Evolutionary conservation across 2,113 vertebrate genomes (phyloP), one percentile per base, ranked within the genome.

Genomic region (Aramus guarauna): DNA sequence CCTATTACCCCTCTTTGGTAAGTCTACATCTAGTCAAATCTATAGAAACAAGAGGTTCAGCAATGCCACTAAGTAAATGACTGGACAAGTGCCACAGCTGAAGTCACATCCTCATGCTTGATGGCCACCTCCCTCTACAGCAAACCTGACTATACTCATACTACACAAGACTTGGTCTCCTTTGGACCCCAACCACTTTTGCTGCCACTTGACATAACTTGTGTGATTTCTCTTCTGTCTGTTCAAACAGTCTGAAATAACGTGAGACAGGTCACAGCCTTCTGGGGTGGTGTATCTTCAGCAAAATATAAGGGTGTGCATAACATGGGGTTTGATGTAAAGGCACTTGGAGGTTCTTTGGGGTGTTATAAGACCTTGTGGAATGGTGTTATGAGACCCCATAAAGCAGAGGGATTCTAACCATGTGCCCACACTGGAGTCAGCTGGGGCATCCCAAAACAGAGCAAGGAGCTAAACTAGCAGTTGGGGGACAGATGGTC

Each of bases 361-460:
- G 20, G 24, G 13, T 45, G 15, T 75, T 79, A 39, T 11, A 62
- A 67, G 17, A 52, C 18, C 32, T 72, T 41, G 52, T 52, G 19
- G 48, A 94, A 66, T 27, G 15, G 16, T 43, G 15, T 36, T 69
- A 62, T 37, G 27, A 58, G 30, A 58, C 11, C 10, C 9, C 5
- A 30, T 30, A 27, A 81, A 53, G 24, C 30, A 77, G 23, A 77
- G 22, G 12, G 26, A 53, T 79, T 13, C 14, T 69, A 87, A 53
- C 9, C 6, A 52, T 0, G 0, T 73, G 34, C 10, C 12, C 2
- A 1, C 17, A 8, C 4, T 59, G 32, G 9, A 37, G 20, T 37
- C 20, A 90, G 12, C 5, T 55, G 39, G 4, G 37, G 2, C n/a
- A 82, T 53, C 19, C 27, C n/a, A 68, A 82, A 82, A 53, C 34